phyloP scores from a whole-genome alignment of 2,888 invertebrate species.

The Notocelia uddmanniana region DNA sequence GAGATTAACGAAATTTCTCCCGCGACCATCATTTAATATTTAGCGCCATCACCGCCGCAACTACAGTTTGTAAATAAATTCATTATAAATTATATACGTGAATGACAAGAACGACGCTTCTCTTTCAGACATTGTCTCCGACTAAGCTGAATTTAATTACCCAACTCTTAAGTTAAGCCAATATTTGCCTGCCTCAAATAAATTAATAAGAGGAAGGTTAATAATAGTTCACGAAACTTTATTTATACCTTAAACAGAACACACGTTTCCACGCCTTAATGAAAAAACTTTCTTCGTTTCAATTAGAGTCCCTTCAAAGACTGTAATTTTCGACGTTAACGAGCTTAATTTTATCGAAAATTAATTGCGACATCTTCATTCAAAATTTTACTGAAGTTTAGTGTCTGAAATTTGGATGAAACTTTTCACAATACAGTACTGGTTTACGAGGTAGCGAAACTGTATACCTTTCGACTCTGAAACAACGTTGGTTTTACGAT shows the following conservation, averaged over 20 bases:
- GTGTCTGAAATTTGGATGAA: slow-evolving; percentile 46
- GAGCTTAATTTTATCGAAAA: slow-evolving; percentile 50
- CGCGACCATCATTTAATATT: too few species aligned
- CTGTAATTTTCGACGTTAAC: slow-evolving; percentile 48
- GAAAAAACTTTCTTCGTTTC: slow-evolving; percentile 48
- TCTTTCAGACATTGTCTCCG: background rate
- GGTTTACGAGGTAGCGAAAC: slow-evolving; percentile 11
- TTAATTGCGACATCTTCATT: slow-evolving; percentile 50
- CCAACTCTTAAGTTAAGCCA: slow-evolving; percentile 7
- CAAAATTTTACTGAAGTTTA: slow-evolving; percentile 48
- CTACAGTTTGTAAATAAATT: too few species aligned
- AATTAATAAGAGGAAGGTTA: slow-evolving; percentile 21
- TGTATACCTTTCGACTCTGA: slow-evolving; percentile 2
- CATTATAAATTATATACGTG: background rate
- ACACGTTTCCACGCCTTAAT: slow-evolving; percentile 44
- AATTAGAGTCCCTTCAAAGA: slow-evolving; percentile 47
- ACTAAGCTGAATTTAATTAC: slow-evolving; percentile 5
- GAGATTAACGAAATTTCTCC: too few species aligned
- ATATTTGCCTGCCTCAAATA: slow-evolving; percentile 8
- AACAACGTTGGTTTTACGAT: background rate
- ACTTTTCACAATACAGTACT: slow-evolving; percentile 46
- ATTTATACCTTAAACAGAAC: slow-evolving; percentile 44
- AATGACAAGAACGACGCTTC: background rate
- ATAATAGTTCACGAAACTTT: slow-evolving; percentile 33
- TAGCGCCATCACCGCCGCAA: too few species aligned